Percentiles rank a stretch among this genome's conserved stretches.
phyloP scores from a whole-genome alignment of 2,888 invertebrate genomes.

The Microplitis deprimator region DNA sequence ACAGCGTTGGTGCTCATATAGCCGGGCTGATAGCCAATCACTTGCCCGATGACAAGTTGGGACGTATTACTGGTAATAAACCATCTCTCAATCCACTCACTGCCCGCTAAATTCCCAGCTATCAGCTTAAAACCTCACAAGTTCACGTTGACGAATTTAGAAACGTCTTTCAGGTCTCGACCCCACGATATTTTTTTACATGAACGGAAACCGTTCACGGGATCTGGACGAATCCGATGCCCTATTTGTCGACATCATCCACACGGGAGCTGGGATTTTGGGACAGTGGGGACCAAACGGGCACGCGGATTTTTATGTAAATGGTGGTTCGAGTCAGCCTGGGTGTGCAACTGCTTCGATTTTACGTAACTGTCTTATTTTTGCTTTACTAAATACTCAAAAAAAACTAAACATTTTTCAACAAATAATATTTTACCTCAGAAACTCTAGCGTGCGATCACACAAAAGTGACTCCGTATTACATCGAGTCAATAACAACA shows the following conservation, averaged over 20 bases:
- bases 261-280: slow-evolving; percentile 89
- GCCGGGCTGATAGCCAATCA: slow-evolving; percentile 87
- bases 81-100: not conserved
- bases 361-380: slow-evolving; percentile 77
- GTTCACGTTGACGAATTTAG: slow-evolving; percentile 20
- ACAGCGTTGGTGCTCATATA: slow-evolving; percentile 90
- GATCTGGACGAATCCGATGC: slow-evolving; percentile 87
- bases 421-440: slow-evolving; percentile 60
- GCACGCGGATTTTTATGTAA: slow-evolving; percentile 91
- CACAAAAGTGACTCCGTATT: slow-evolving; percentile 91
- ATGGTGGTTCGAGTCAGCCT: slow-evolving; percentile 90
- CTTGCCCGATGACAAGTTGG: slow-evolving; percentile 82
- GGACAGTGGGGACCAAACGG: slow-evolving; percentile 93
- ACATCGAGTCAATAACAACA: slow-evolving; percentile 89
- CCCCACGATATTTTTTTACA: slow-evolving; percentile 88
- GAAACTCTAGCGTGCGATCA: slow-evolving; percentile 92
- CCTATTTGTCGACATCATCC: slow-evolving; percentile 86
- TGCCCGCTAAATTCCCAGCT: not conserved
- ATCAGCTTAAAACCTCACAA: not conserved
- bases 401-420: slow-evolving; percentile 18
- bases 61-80: slow-evolving; percentile 82
- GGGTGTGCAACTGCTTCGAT: slow-evolving; percentile 87
- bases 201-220: slow-evolving; percentile 84
- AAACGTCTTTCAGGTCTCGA: slow-evolving; percentile 78
- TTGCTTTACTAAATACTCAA: not conserved